phyloP scores from a whole-genome alignment of 2,113 vertebrate genomes.

The Pseudonaja textilis region DNA sequence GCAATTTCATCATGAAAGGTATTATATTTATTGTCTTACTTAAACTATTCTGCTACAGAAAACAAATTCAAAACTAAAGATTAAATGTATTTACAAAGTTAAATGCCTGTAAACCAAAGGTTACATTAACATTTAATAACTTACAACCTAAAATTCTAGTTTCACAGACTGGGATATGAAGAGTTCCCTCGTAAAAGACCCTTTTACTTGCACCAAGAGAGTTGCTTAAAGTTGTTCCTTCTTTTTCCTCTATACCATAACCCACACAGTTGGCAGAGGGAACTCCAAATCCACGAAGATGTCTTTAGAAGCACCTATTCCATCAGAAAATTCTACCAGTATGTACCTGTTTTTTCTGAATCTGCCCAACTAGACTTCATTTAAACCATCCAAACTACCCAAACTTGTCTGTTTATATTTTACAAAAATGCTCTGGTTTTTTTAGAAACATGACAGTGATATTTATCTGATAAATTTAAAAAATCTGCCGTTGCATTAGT shows the following conservation, averaged over 20 bases:
- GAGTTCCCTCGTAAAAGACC: background rate
- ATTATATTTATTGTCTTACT: conserved; percentile 20
- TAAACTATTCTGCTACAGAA: conserved; percentile 5
- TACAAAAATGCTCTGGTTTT: background rate
- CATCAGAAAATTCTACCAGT: background rate
- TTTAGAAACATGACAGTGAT: background rate
- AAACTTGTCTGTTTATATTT: background rate
- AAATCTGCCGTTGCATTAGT: background rate
- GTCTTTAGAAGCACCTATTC: background rate
- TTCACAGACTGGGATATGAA: background rate
- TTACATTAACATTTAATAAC: background rate
- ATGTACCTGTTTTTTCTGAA: background rate
- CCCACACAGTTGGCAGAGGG: background rate
- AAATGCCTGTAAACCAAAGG: background rate
- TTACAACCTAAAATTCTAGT: background rate
- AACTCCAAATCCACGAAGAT: background rate
- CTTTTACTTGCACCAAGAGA: background rate
- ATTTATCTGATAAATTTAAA: background rate
- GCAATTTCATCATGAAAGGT: conserved; percentile 4
- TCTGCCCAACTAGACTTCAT: background rate
- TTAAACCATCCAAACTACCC: background rate
- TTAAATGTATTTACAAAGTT: background rate
- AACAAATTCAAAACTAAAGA: conserved; percentile 1
- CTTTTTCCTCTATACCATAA: background rate
- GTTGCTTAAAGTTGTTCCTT: background rate